phyloP scores from a whole-genome alignment of 1,140 invertebrate species.

The Stegodyphus mimosarum region DNA sequence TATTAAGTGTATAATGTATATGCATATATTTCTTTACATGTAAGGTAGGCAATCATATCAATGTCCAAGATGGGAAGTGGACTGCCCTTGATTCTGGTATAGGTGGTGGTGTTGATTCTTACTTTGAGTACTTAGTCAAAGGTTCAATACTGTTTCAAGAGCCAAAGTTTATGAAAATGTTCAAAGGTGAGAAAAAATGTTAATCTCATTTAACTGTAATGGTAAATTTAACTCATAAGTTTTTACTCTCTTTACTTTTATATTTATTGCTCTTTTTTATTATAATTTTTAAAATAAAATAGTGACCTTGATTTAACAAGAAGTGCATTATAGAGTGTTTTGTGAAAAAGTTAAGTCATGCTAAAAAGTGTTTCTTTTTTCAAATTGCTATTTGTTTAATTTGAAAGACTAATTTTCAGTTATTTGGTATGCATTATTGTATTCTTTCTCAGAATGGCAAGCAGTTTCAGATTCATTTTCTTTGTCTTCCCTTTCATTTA shows the following conservation, averaged over 20 bases:
- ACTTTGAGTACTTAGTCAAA: slow-evolving; percentile 99
- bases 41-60: slow-evolving; percentile 94
- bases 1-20: background rate
- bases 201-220: background rate
- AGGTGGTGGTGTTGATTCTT: slow-evolving; percentile 95
- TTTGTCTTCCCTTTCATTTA: no score
- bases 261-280: background rate
- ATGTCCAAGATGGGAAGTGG: slow-evolving; percentile 94
- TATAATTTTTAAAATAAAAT: background rate
- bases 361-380: no score
- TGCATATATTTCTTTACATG: slow-evolving; percentile 14
- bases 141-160: slow-evolving; percentile 79
- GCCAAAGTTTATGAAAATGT: slow-evolving; percentile 92
- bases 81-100: slow-evolving; percentile 95
- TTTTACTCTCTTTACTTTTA: background rate
- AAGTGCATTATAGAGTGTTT: no score
- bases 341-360: no score
- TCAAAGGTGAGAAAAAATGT: slow-evolving; percentile 71
- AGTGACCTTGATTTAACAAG: no score
- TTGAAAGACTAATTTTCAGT: no score
- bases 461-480: no score
- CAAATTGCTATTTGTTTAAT: no score
- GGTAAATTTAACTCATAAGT: background rate
- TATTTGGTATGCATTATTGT: no score
- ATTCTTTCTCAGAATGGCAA: no score